A percentile compares a stretch with the other conserved stretches of the same genome.
phyloP scores from a whole-genome alignment of 1,140 invertebrate species.

The Sinonovacula constricta region DNA sequence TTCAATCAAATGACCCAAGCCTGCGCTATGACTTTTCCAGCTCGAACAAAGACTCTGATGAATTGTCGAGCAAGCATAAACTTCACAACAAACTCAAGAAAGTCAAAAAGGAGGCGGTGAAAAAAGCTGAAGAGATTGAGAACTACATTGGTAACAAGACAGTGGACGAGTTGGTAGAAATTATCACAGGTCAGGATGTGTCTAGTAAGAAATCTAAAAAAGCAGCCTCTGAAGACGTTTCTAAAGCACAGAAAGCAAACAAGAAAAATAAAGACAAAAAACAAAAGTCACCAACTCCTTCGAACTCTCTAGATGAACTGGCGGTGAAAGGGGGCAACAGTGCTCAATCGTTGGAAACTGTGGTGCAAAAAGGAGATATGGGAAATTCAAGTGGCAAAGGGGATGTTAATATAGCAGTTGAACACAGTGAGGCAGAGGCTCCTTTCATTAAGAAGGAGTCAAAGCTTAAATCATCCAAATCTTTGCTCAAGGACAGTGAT shows the following conservation, averaged over 20 bases:
- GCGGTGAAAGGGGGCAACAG: constrained; percentile 22
- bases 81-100: constrained; percentile 55
- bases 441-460: constrained; percentile 20
- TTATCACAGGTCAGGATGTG: constrained; percentile 62
- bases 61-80: neutral
- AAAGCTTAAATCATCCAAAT: too few species aligned
- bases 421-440: constrained; percentile 37
- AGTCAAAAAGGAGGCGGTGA: constrained; percentile 48
- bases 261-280: constrained; percentile 67
- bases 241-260: constrained; percentile 57
- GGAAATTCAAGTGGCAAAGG: constrained; percentile 61
- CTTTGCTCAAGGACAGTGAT: constrained; percentile 21
- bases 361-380: constrained; percentile 51
- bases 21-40: too few species aligned
- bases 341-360: constrained; percentile 21
- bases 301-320: constrained; percentile 35
- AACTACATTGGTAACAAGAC: constrained; percentile 63
- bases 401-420: constrained; percentile 37
- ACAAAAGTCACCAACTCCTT: constrained; percentile 48
- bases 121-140: constrained; percentile 61
- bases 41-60: constrained; percentile 46
- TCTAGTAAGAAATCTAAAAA: constrained; percentile 57
- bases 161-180: constrained; percentile 65
- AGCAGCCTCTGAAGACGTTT: constrained; percentile 34
- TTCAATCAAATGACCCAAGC: too few species aligned